These are phyloP conservation scores for Zoanthus sansibaricus DNA, from an alignment of 92 coral and sea anemone species.

Conservation along the genomic window DNA sequence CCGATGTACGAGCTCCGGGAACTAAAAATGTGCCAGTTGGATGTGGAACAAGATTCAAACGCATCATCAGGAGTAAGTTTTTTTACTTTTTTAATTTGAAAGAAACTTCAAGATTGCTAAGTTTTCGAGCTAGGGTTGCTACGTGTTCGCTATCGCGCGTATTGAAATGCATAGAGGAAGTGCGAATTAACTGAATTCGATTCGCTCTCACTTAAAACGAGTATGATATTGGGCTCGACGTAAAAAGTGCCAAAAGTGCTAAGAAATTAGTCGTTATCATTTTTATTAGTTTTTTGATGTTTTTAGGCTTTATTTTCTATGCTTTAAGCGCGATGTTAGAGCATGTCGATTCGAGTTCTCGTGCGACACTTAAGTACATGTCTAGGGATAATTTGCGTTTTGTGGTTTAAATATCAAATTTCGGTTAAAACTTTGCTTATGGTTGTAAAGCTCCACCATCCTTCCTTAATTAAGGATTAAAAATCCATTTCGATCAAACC, in stretches of 20 bases:
- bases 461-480: conserved; percentile 25
- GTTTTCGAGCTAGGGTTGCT: not conserved
- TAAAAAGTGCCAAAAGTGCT: not conserved
- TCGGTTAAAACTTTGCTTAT: conserved; percentile 1
- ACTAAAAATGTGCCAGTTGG: conserved; percentile 96
- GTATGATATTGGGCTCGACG: not conserved
- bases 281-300: not conserved
- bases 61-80: conserved; percentile 91
- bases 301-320: not conserved
- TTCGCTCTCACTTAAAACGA: not conserved
- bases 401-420: conserved; percentile 15
- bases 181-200: conserved; percentile 7
- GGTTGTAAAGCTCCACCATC: conserved; percentile 10
- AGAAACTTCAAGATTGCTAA: not conserved
- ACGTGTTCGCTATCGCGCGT: not conserved
- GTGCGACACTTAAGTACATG: not conserved
- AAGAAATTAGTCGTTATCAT: not conserved
- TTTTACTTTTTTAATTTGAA: not conserved
- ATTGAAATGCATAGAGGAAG: not conserved
- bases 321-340: not conserved
- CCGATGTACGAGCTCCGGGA: conserved; percentile 97
- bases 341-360: not conserved
- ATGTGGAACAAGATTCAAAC: conserved; percentile 95
- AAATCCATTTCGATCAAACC: conserved; percentile 17
- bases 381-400: not conserved